These are phyloP conservation scores for Cryptocheilus praepositus DNA, from an alignment of 2,888 invertebrate genomes.

Conservation along the genomic window DNA sequence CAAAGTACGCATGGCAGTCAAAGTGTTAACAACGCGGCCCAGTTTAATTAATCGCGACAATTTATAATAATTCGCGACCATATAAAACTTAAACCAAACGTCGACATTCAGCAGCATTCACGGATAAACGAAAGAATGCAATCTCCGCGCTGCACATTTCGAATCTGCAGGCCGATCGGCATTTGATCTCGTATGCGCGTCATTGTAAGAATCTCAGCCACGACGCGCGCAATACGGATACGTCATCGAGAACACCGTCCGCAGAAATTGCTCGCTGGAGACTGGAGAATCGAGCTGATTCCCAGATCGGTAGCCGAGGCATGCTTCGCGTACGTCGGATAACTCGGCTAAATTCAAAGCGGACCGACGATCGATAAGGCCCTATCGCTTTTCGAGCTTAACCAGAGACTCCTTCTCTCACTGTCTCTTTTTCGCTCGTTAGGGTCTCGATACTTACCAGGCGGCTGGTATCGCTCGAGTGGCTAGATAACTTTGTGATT, in stretches of 20 bases:
- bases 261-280: too few species aligned
- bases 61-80: too few species aligned
- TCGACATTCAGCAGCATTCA: too few species aligned
- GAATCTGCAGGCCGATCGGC: neutral
- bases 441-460: slow-evolving; percentile 7
- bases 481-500: slow-evolving; percentile 23
- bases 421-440: neutral
- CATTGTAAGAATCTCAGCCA: too few species aligned
- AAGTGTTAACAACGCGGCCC: too few species aligned
- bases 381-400: slow-evolving; percentile 25
- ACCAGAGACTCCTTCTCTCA: slow-evolving; percentile 28
- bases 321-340: slow-evolving; percentile 44
- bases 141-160: neutral
- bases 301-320: slow-evolving; percentile 24
- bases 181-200: too few species aligned
- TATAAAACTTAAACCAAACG: too few species aligned
- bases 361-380: slow-evolving; percentile 47
- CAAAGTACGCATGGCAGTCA: too few species aligned
- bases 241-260: too few species aligned
- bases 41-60: too few species aligned
- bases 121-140: neutral
- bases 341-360: slow-evolving; percentile 53
- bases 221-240: too few species aligned
- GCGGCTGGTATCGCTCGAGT: slow-evolving; percentile 26
- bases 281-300: slow-evolving; percentile 20